phyloP scores from a whole-genome alignment of 92 coral and sea anemone genomes.

The Micromussa lordhowensis region DNA sequence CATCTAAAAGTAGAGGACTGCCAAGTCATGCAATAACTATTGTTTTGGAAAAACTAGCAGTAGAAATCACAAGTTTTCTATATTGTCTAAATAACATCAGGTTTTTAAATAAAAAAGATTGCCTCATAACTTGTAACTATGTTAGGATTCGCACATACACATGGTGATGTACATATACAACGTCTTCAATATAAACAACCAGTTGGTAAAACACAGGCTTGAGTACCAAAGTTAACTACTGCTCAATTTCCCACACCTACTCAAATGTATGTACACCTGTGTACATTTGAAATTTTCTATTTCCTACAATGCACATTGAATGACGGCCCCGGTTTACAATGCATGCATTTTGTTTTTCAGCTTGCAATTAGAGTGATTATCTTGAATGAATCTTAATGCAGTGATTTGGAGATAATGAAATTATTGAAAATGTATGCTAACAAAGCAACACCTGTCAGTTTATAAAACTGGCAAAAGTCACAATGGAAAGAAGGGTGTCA shows the following conservation, averaged over 20 bases:
- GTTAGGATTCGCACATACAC: no score
- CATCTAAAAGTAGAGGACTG: neutral
- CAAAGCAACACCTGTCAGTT: slow-evolving; percentile 20
- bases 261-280: neutral
- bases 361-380: slow-evolving; percentile 28
- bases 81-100: no score
- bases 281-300: neutral
- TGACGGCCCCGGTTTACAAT: slow-evolving; percentile 1
- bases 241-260: neutral
- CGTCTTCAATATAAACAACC: no score
- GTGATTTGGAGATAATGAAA: slow-evolving; percentile 42
- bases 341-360: slow-evolving; percentile 32
- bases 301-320: neutral
- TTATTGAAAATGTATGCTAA: slow-evolving; percentile 23
- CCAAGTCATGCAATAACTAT: neutral
- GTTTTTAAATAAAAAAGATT: no score
- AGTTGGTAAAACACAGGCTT: no score
- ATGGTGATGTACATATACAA: no score
- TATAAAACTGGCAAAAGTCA: neutral
- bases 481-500: neutral
- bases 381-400: slow-evolving; percentile 33
- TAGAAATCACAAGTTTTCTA: no score
- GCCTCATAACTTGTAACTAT: no score
- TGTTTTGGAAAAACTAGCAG: no score
- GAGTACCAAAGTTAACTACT: no score